Conservation (phyloP, 2,113 vertebrate genomes). For the Prunella himalayana region DNA sequence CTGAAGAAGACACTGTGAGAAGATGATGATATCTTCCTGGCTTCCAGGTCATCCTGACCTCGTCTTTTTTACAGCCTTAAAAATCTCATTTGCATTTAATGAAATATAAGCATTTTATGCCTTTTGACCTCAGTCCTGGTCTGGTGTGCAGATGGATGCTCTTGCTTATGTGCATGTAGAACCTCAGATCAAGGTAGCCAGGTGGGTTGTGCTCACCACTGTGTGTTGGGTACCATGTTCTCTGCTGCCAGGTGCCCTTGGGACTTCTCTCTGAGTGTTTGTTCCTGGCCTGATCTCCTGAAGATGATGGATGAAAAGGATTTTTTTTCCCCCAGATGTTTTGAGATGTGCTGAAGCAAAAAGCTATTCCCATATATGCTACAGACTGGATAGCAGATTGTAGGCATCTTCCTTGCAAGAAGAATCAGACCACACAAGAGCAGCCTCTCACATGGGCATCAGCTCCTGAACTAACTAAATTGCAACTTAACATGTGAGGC, state of each 20-base stretch:
- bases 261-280: neutral
- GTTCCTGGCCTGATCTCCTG: neutral
- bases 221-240: accelerated
- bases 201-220: neutral
- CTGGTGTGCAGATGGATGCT: neutral
- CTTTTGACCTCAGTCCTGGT: neutral
- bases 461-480: neutral
- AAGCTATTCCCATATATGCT: neutral
- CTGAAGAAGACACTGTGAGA: neutral
- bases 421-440: neutral
- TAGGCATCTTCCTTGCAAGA: neutral
- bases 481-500: neutral
- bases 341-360: neutral
- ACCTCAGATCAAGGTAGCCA: neutral
- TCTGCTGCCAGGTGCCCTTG: neutral
- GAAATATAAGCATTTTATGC: neutral
- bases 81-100: neutral
- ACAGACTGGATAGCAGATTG: neutral
- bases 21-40: neutral
- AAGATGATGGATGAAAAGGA: neutral
- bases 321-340: neutral
- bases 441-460: neutral
- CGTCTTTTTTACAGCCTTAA: neutral
- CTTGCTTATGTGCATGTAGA: neutral
- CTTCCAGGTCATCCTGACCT: neutral